These are phyloP conservation scores for Thumatha senex DNA, from an alignment of 2,888 invertebrate genomes.

Conservation along the genomic window DNA sequence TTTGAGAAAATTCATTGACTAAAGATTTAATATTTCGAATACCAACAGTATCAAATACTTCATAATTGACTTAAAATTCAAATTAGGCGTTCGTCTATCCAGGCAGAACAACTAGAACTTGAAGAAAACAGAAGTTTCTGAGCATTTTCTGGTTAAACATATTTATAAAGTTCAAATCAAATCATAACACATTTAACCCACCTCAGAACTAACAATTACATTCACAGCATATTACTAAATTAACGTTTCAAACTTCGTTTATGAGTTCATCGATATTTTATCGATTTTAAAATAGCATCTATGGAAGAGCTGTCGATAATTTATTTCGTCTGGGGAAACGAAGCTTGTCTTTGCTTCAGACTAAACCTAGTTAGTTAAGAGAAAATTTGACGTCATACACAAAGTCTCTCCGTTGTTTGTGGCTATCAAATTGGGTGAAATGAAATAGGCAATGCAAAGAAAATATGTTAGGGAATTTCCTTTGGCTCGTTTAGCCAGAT, in stretches of 20 bases:
- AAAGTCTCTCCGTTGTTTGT: constrained; percentile 44
- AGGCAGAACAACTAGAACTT: neutral
- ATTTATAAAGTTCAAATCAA: neutral
- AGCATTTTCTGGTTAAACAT: neutral
- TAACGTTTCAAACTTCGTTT: constrained; percentile 32
- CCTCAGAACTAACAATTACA: constrained; percentile 21
- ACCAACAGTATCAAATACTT: too few relatives aligned
- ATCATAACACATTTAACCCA: constrained; percentile 2
- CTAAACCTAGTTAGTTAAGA: constrained; percentile 53
- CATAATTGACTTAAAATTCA: too few relatives aligned
- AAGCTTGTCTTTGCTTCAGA: constrained; percentile 50
- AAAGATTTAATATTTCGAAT: too few relatives aligned
- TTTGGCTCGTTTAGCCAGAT: constrained; percentile 7
- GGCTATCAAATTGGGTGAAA: constrained; percentile 51
- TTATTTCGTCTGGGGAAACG: constrained; percentile 41
- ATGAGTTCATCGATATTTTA: constrained; percentile 46
- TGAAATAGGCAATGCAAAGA: constrained; percentile 23
- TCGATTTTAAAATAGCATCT: constrained; percentile 30
- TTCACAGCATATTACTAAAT: constrained; percentile 41
- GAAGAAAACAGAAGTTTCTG: neutral
- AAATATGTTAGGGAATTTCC: constrained; percentile 32
- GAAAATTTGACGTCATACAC: constrained; percentile 47
- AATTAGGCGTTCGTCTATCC: neutral
- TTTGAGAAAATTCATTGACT: too few relatives aligned
- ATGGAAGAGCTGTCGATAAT: constrained; percentile 49